These are phyloP conservation scores for Clepsis dumicolana DNA, from an alignment of 2,888 invertebrate genomes.

Conservation along the genomic window DNA sequence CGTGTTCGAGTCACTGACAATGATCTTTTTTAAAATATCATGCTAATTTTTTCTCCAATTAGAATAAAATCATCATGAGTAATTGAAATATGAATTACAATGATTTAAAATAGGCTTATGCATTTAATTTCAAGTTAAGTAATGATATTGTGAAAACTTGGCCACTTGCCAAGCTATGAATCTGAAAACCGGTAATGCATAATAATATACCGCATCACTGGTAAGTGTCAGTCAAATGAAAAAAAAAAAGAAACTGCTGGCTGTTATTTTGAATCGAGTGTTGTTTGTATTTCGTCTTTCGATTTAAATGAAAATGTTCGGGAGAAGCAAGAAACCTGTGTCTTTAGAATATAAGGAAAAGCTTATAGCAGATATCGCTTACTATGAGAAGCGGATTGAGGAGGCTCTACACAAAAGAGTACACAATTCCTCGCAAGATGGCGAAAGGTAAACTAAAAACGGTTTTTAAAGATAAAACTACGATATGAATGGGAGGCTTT, in stretches of 20 bases:
- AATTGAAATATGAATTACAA: background rate
- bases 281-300: background rate
- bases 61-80: background rate
- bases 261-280: constrained; percentile 37
- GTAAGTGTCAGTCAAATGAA: constrained; percentile 4
- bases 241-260: constrained; percentile 27
- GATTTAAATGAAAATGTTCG: constrained; percentile 23
- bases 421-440: constrained; percentile 50
- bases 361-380: constrained; percentile 62
- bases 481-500: too few relatives aligned
- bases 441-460: constrained; percentile 55
- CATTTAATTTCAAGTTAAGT: background rate
- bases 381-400: constrained; percentile 64
- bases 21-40: background rate
- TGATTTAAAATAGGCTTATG: background rate
- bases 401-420: constrained; percentile 51
- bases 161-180: constrained; percentile 12
- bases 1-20: constrained; percentile 11
- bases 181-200: constrained; percentile 11
- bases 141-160: background rate
- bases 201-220: background rate
- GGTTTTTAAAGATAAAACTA: background rate
- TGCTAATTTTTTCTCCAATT: background rate
- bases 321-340: constrained; percentile 45
- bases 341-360: constrained; percentile 62